Base-by-base conservation (phyloP, 2,888 invertebrate species). In the Thelaira solivaga region DNA sequence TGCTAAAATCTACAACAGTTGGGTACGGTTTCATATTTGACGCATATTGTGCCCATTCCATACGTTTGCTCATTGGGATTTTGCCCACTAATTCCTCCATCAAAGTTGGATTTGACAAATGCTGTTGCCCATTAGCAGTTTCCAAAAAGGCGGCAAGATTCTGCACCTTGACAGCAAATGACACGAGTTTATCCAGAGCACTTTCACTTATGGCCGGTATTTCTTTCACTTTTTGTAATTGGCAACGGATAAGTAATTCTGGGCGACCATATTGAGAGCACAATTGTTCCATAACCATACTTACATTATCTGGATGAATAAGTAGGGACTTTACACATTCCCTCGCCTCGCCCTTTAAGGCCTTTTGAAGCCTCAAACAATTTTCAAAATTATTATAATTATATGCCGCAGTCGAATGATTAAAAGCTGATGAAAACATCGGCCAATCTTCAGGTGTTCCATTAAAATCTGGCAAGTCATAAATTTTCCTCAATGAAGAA, bases 1-100 rank as follows among this genome's bases (percentile, higher is more conserved):
- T 41, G 6, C 36, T 53, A 22, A 65, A 65, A 51, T 51, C 51
- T 20, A 51, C 29, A 51, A 65, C 29, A 0, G 55, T 39, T 39
- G 29, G 43, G 13, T 51, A 61, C 26, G 47, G 49, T 11, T 47
- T 49, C 16, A 49, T 47, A 10, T 6, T 8, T 6, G 8, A 34
- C 10, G 31, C 31, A 24, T 13, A 47, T 2, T n/a, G 47, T n/a
- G 47, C n/a, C n/a, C 47, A 47, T 4, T 47, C 24, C 47, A 13
- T 26, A 13, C 47, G n/a, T 47, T 47, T 47, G 5, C 47, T n/a
- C n/a, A n/a, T n/a, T n/a, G n/a, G n/a, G n/a, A n/a, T n/a, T n/a
- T n/a, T n/a, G n/a, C n/a, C n/a, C 13, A 11, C 20, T 47, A 47
- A 24, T 47, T 47, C 24, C 24, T 47, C 22, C 24, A 24, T 34